These are phyloP conservation scores for Percopsis omiscomaycus DNA, from an alignment of 2,797 vertebrate genomes.

Conservation along the genomic window DNA sequence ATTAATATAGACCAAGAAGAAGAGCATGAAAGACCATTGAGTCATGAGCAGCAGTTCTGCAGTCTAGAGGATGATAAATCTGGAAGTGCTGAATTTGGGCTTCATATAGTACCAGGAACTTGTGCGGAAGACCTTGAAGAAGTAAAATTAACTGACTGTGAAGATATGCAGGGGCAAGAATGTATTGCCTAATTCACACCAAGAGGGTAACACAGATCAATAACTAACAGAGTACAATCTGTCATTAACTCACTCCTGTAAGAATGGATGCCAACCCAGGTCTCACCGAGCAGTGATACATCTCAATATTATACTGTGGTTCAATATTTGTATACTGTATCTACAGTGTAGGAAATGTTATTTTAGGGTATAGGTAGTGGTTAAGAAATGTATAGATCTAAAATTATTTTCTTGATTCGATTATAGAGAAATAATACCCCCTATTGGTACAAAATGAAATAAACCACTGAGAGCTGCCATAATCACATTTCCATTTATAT, in stretches of 20 bases:
- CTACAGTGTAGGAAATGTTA: too few species aligned
- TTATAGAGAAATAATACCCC: too few species aligned
- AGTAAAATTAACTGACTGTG: background rate
- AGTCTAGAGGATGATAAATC: slow-evolving; percentile 20
- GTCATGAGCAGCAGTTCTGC: slow-evolving; percentile 15
- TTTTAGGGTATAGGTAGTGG: too few species aligned
- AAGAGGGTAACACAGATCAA: slow-evolving; percentile 1
- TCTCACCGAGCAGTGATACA: background rate
- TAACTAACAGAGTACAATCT: slow-evolving; percentile 4
- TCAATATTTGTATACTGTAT: too few species aligned
- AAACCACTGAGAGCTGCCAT: too few species aligned
- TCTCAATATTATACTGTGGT: slow-evolving; percentile 1
- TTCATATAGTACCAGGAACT: slow-evolving; percentile 23
- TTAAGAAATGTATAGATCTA: too few species aligned
- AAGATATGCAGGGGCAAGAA: slow-evolving; percentile 10
- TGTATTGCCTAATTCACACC: background rate
- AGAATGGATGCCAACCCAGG: slow-evolving; percentile 2
- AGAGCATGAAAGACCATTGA: slow-evolving; percentile 21
- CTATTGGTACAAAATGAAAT: too few species aligned
- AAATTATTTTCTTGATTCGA: too few species aligned
- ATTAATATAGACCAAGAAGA: slow-evolving; percentile 23
- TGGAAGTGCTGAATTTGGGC: slow-evolving; percentile 16
- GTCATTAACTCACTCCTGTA: background rate
- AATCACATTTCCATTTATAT: too few species aligned
- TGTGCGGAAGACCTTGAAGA: slow-evolving; percentile 8